A percentile compares a stretch with the other conserved stretches of the same genome.
These are phyloP conservation scores for Arnoldichthys spilopterus DNA, from an alignment of 2,797 vertebrate species.

Conservation along the genomic window DNA sequence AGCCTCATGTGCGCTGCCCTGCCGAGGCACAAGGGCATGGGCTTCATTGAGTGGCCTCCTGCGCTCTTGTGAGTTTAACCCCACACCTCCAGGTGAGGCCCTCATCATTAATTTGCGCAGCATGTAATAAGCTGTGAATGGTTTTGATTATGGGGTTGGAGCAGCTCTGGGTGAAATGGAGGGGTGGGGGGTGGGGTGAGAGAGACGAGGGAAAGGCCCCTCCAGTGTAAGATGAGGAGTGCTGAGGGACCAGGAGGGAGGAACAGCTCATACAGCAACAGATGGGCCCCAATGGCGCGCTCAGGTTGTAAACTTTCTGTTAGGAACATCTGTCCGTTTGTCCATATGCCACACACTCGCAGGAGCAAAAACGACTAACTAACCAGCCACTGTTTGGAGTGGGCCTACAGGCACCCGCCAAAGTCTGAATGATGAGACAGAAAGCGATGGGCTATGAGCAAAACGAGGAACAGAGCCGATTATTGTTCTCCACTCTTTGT, in stretches of 20 bases:
- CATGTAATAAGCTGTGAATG: slow-evolving; percentile 57
- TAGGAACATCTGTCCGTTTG: slow-evolving; percentile 81
- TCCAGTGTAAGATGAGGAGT: slow-evolving; percentile 58
- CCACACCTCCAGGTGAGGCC: slow-evolving; percentile 58
- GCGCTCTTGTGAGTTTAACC: slow-evolving; percentile 52
- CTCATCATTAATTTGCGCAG: slow-evolving; percentile 54
- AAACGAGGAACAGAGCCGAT: neutral
- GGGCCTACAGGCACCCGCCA: slow-evolving; percentile 28
- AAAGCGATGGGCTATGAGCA: slow-evolving; percentile 30
- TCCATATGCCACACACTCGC: slow-evolving; percentile 77
- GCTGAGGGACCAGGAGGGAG: slow-evolving; percentile 67
- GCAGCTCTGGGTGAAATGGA: slow-evolving; percentile 32
- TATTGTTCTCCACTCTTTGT: slow-evolving; percentile 1
- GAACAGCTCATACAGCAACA: slow-evolving; percentile 75
- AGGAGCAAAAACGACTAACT: slow-evolving; percentile 32
- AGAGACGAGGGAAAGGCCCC: slow-evolving; percentile 51
- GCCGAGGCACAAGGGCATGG: neutral
- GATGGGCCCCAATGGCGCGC: slow-evolving; percentile 79
- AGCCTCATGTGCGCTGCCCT: neutral
- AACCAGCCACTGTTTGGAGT: slow-evolving; percentile 11
- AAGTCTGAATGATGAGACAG: slow-evolving; percentile 14
- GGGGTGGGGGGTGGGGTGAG: slow-evolving; percentile 47
- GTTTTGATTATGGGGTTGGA: slow-evolving; percentile 51
- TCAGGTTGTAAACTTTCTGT: slow-evolving; percentile 84
- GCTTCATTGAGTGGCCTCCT: slow-evolving; percentile 31